These are phyloP conservation scores for Pyrrhia umbra DNA, from an alignment of 2,888 invertebrate species.

Conservation along the genomic window DNA sequence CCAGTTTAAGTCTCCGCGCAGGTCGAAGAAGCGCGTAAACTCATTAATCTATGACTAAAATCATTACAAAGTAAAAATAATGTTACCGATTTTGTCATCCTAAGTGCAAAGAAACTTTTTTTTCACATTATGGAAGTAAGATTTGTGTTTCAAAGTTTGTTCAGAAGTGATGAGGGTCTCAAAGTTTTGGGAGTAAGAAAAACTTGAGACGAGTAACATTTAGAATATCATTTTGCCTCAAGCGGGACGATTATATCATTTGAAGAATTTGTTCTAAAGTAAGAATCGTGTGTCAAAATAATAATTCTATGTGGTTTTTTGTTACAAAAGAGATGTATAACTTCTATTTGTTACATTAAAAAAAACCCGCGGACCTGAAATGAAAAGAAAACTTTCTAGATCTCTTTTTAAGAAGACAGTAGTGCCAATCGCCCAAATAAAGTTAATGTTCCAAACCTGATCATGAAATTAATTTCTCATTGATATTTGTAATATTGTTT, in stretches of 20 bases:
- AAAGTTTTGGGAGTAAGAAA: conserved; percentile 1
- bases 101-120: not conserved
- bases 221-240: conserved; percentile 24
- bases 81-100: not conserved
- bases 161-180: not conserved
- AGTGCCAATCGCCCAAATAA: no score
- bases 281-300: no score
- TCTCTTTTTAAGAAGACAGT: no score
- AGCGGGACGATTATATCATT: not conserved
- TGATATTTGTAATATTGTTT: not conserved
- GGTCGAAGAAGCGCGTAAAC: no score
- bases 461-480: no score
- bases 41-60: no score
- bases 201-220: conserved; percentile 19
- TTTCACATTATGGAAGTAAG: not conserved
- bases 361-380: no score
- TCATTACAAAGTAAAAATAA: not conserved
- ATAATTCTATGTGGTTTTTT: no score
- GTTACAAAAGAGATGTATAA: no score
- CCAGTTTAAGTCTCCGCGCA: no score
- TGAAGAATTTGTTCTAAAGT: conserved; percentile 6
- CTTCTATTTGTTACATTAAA: no score
- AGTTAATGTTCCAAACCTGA: not conserved
- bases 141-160: conserved; percentile 9
- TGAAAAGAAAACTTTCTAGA: no score